phyloP scores from a whole-genome alignment of 1,140 invertebrate species.

The Piezodorus guildinii region DNA sequence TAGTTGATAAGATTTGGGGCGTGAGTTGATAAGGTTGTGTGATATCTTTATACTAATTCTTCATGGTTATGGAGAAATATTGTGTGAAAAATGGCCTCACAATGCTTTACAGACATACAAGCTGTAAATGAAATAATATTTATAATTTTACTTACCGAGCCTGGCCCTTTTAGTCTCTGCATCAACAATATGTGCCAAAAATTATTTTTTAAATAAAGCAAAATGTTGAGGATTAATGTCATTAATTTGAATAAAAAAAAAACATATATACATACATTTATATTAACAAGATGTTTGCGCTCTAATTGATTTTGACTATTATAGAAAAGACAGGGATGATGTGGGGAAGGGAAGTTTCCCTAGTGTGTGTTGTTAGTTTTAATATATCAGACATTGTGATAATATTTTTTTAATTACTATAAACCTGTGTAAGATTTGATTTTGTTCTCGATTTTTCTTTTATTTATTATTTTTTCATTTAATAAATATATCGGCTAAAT shows the following conservation, averaged over 20 bases:
- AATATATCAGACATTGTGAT: constrained; percentile 5
- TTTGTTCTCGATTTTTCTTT: neutral
- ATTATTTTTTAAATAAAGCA: neutral
- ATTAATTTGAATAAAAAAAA: neutral
- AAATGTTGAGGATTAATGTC: neutral
- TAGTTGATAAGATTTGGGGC: neutral
- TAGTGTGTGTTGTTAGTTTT: constrained; percentile 2
- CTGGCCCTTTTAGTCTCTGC: neutral
- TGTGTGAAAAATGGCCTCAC: too few species aligned
- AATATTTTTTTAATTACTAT: neutral
- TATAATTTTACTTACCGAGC: neutral
- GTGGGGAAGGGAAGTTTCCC: neutral
- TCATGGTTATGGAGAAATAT: too few species aligned
- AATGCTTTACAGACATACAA: too few species aligned
- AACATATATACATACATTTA: neutral
- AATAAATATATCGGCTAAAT: neutral
- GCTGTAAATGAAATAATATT: neutral
- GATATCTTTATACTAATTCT: too few species aligned
- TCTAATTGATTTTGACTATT: neutral
- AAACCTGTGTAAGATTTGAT: neutral
- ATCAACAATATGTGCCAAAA: neutral
- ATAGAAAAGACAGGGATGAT: neutral
- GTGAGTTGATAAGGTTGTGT: neutral
- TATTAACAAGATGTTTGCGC: neutral
- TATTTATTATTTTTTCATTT: neutral